Percentiles rank a stretch among this genome's conserved stretches.
Evolutionary conservation across 2,888 invertebrate species (phyloP).

Genomic region (Scaptomyza polygonia): DNA sequence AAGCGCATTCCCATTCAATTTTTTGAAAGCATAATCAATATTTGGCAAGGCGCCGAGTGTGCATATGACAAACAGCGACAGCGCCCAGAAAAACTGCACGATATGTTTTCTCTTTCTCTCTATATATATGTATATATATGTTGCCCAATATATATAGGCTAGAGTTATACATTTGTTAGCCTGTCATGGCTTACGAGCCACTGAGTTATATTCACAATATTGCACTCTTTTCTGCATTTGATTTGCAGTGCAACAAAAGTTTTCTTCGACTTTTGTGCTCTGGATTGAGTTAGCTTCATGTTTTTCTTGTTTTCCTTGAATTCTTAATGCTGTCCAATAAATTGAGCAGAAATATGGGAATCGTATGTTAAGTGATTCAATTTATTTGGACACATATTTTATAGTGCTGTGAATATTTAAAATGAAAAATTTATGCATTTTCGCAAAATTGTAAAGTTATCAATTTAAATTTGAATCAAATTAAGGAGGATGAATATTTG

Average conservation of each 20-base stretch:
- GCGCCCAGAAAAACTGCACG: conserved; percentile 50
- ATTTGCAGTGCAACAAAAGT: conserved; percentile 57
- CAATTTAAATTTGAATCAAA: neutral
- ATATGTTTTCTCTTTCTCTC: conserved; percentile 15
- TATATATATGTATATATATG: neutral
- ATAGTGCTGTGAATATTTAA: neutral
- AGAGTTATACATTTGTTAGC: conserved; percentile 17
- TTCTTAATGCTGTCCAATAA: conserved; percentile 2
- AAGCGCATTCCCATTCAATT: conserved; percentile 77
- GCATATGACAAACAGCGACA: conserved; percentile 77
- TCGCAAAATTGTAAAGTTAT: neutral
- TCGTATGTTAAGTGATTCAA: neutral
- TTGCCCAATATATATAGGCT: conserved; percentile 24
- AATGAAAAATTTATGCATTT: neutral
- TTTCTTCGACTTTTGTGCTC: conserved; percentile 16
- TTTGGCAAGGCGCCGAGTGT: conserved; percentile 73
- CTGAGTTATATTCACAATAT: conserved; percentile 40
- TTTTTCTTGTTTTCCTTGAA: neutral
- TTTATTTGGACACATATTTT: neutral
- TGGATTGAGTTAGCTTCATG: conserved; percentile 1
- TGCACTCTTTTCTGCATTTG: conserved; percentile 53
- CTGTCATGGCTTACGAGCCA: conserved; percentile 24
- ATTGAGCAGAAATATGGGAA: neutral
- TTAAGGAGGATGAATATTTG: neutral
- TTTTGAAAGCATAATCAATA: conserved; percentile 75